These are phyloP conservation scores for Caenorhabditis sp. DNA, from an alignment of 2,888 invertebrate genomes.

Conservation along the genomic window DNA sequence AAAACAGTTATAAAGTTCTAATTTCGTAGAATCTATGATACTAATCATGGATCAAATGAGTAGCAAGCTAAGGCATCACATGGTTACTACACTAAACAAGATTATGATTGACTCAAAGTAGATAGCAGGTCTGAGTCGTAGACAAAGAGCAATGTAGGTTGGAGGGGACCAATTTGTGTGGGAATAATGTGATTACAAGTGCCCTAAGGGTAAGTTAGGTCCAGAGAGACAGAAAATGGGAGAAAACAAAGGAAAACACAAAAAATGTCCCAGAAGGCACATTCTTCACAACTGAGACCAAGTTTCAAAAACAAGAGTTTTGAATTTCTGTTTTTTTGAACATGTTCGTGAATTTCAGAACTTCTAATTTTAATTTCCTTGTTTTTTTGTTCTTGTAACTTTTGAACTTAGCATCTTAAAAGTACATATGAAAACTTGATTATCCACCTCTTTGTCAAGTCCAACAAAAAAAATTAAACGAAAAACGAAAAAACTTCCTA, in stretches of 20 bases:
- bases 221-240: background rate
- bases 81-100: background rate
- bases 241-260: background rate
- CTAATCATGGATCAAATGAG: background rate
- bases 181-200: constrained; percentile 5
- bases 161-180: constrained; percentile 1
- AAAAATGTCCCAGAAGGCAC: background rate
- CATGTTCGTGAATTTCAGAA: too few species aligned
- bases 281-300: background rate
- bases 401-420: background rate
- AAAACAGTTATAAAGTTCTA: background rate
- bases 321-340: background rate
- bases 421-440: background rate
- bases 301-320: background rate
- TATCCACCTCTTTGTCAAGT: background rate
- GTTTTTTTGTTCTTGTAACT: too few species aligned
- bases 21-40: background rate
- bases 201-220: background rate
- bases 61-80: background rate
- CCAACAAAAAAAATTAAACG: too few species aligned
- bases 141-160: background rate
- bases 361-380: too few species aligned
- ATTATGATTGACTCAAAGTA: background rate
- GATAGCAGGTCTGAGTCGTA: background rate
- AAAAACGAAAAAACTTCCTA: background rate